Percentiles rank a stretch among this genome's conserved stretches.
Evolutionary conservation across 2,797 vertebrate species (phyloP).

Genomic region (Vireo griseus): DNA sequence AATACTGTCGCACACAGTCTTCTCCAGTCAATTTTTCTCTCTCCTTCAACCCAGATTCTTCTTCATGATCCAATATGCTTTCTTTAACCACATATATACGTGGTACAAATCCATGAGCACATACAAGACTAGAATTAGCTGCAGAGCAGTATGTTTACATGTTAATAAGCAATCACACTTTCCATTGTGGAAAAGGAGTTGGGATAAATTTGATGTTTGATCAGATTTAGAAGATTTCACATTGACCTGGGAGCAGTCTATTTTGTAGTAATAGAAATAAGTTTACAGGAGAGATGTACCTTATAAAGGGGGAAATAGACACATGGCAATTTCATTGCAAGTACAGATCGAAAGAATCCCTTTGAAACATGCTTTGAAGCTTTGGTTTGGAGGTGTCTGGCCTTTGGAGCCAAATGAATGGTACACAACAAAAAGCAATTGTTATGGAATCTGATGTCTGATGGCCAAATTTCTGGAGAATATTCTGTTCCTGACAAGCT

Average conservation of each 20-base stretch:
- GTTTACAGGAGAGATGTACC: neutral
- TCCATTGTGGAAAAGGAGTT: neutral
- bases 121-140: neutral
- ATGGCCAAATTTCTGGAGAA: neutral
- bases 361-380: neutral
- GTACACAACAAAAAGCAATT: neutral
- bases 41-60: neutral
- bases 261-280: neutral
- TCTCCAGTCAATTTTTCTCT: neutral
- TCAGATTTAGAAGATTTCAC: neutral
- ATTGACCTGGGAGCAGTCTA: neutral
- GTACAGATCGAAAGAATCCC: neutral
- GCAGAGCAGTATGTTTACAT: neutral
- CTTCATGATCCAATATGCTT: neutral
- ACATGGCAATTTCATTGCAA: neutral
- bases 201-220: neutral
- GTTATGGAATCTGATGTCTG: neutral
- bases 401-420: neutral
- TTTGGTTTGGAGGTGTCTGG: neutral
- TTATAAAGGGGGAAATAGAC: neutral
- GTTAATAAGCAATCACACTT: neutral
- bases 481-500: neutral
- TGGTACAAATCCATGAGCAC: neutral
- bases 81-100: accelerated
- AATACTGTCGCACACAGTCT: neutral